A percentile compares a stretch with the other conserved stretches of the same genome.
These are phyloP conservation scores for Chromoteleia sp. DNA, from an alignment of 2,888 invertebrate species.

Conservation along the genomic window DNA sequence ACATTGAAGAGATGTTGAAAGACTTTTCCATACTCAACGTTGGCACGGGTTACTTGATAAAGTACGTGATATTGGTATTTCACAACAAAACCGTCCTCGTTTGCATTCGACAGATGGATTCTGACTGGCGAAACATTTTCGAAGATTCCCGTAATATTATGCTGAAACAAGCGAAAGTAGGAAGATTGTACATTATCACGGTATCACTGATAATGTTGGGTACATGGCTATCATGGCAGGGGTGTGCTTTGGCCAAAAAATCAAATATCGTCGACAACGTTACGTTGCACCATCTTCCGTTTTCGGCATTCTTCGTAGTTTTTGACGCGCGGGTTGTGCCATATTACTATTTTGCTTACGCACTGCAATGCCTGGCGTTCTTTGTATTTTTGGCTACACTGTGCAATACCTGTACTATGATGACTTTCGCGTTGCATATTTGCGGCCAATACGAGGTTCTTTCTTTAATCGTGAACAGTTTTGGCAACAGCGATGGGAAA, in stretches of 20 bases:
- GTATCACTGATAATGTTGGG: slow-evolving; percentile 13
- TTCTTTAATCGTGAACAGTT: not conserved
- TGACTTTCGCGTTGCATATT: slow-evolving; percentile 17
- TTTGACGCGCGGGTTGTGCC: slow-evolving; percentile 29
- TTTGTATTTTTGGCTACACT: slow-evolving; percentile 2
- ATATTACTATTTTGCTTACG: slow-evolving; percentile 22
- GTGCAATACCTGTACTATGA: slow-evolving; percentile 5
- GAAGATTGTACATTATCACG: not conserved
- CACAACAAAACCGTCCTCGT: slow-evolving; percentile 1
- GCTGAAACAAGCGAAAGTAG: slow-evolving; percentile 19
- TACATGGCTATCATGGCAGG: not conserved
- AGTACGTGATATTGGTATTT: slow-evolving; percentile 11
- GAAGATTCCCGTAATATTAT: slow-evolving; percentile 16
- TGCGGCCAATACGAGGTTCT: slow-evolving; percentile 41
- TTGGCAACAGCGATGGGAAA: not conserved
- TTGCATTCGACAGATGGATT: slow-evolving; percentile 36
- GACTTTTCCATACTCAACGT: slow-evolving; percentile 22
- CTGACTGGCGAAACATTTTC: slow-evolving; percentile 29
- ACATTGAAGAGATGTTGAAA: slow-evolving; percentile 3
- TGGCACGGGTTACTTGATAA: slow-evolving; percentile 5
- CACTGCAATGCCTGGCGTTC: not conserved
- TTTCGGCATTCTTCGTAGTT: slow-evolving; percentile 5
- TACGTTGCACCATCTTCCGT: slow-evolving; percentile 34
- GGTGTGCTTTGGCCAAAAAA: too few relatives aligned
- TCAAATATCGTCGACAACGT: slow-evolving; percentile 12